Conservation (phyloP, 2,113 vertebrate genomes). For the Leuciscus idus region DNA sequence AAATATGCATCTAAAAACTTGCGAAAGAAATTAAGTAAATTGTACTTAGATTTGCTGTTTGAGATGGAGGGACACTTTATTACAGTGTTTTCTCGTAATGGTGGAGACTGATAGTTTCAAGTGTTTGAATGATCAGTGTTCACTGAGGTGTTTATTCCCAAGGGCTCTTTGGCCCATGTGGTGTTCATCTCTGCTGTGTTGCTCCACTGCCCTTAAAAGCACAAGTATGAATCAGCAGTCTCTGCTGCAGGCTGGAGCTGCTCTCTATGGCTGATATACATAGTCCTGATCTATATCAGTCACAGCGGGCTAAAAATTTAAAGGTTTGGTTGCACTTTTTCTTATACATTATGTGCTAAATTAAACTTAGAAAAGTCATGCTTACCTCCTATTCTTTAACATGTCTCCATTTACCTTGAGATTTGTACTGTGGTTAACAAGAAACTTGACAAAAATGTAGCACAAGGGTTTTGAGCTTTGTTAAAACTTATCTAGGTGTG, state of each 20-base stretch:
- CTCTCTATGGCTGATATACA: constrained; percentile 5
- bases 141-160: constrained; percentile 30
- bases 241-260: background rate
- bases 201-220: constrained; percentile 38
- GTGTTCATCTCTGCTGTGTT: constrained; percentile 54
- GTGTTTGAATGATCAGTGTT: constrained; percentile 1
- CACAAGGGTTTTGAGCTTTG: background rate
- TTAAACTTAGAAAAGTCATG: background rate
- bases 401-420: background rate
- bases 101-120: background rate
- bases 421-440: background rate
- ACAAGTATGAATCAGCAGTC: constrained; percentile 46
- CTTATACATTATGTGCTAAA: background rate
- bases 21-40: no score
- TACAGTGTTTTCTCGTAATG: background rate
- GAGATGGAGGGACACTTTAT: background rate
- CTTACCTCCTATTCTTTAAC: background rate
- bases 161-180: constrained; percentile 21
- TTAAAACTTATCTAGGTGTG: background rate
- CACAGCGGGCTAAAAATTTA: background rate
- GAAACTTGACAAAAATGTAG: background rate
- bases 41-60: background rate
- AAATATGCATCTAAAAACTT: no score
- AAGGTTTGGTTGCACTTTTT: background rate
- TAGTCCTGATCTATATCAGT: background rate